Base-by-base conservation (phyloP, 30 jellyfish, hydroid and myxozoan species). In the Clytia hemisphaerica region DNA sequence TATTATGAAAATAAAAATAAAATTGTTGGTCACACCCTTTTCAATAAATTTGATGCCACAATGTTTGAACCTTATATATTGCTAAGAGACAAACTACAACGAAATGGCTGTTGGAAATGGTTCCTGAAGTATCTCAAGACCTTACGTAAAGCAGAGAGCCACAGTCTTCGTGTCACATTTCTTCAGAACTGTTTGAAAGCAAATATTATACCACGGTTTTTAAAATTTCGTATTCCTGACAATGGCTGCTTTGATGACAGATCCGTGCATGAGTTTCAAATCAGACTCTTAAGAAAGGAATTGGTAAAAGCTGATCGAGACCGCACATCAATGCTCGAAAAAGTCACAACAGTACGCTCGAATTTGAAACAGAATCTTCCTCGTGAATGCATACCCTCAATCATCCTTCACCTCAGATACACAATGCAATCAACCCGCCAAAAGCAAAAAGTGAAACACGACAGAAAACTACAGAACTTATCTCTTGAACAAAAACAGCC, bases 171-270 rank as follows among this genome's bases (percentile, higher is more conserved):
- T 7, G 22, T 50, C 15, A 50, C 15, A 10, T 50, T 50, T 21
- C 65, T 50, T 10, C 28, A 50, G 65, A 50, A 50, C 22, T 50
- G 65, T 21, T 7, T 50, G 27, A 50, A 21, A 7, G 65, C 65
- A 6, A 28, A 50, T 7, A 50, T 50, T 7, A 21, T 50, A 7
- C 65, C 65, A 7, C 27, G 27, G 10, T 50, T 50, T 21, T 21
- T 50, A 28, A 50, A 50, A 21, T 50, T 50, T 50, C 65, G 65
- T 6, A 21, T 50, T 9, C 65, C 65, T 9, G 22, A 50, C 65
- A 50, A 50, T 50, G 65, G 65, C 6, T 50, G 65, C 22, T 50
- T 50, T 21, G 65, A 50, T 50, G 65, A 50, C 65, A 14, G 27
- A 50, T 7, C 14, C 6, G 65, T 50, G 6, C 65, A 50, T 50